Evolutionary conservation across 2,888 invertebrate species (phyloP).

Genomic region (Terebella lapidaria): DNA sequence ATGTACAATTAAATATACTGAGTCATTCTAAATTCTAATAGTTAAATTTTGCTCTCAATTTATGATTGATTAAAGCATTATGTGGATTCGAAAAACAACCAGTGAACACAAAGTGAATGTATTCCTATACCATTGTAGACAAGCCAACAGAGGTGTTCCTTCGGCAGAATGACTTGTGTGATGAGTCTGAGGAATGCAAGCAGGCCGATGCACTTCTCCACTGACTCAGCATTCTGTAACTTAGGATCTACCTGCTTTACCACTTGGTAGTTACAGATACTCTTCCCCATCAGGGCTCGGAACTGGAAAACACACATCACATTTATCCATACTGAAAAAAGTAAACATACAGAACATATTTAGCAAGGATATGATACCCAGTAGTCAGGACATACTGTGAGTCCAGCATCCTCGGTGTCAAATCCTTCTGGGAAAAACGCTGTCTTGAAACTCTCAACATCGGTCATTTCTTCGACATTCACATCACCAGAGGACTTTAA

Average conservation of each 20-base stretch:
- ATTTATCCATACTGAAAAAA: too few relatives aligned
- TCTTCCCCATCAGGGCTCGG: conserved; percentile 51
- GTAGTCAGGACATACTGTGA: conserved; percentile 48
- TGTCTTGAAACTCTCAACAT: conserved; percentile 41
- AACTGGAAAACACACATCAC: conserved; percentile 43
- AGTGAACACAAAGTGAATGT: too few relatives aligned
- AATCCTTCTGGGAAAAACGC: conserved; percentile 47
- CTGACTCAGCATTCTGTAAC: conserved; percentile 46
- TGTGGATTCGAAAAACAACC: too few relatives aligned
- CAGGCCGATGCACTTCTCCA: conserved; percentile 42
- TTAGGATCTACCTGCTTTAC: conserved; percentile 41
- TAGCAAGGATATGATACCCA: too few relatives aligned
- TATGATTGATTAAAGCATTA: too few relatives aligned
- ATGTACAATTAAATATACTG: too few relatives aligned
- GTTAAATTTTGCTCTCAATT: too few relatives aligned
- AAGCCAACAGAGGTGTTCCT: conserved; percentile 50
- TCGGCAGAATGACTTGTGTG: conserved; percentile 47
- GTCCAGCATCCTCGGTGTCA: conserved; percentile 41
- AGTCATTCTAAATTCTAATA: too few relatives aligned
- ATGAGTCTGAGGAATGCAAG: conserved; percentile 45
- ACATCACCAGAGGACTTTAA: conserved; percentile 42
- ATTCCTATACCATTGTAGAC: conserved; percentile 52
- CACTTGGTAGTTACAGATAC: conserved; percentile 48
- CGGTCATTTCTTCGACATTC: conserved; percentile 40
- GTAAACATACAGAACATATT: too few relatives aligned